These are phyloP conservation scores for Barbus barbus DNA, from an alignment of 2,113 vertebrate genomes.

Conservation along the genomic window DNA sequence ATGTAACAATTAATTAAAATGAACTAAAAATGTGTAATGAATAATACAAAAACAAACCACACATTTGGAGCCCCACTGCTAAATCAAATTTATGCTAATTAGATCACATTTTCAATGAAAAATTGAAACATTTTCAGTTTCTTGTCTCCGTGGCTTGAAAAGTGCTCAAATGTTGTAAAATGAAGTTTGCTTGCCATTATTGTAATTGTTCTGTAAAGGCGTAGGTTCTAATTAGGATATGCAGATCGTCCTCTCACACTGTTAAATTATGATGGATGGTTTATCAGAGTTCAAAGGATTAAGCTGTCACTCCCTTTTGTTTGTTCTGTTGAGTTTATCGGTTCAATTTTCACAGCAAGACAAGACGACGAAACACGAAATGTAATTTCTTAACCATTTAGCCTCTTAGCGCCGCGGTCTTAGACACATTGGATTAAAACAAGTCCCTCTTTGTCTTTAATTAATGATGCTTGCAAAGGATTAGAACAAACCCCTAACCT, in stretches of 20 bases:
- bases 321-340: constrained; percentile 46
- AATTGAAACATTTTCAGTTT: too few relatives aligned
- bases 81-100: constrained; percentile 94
- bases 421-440: background rate
- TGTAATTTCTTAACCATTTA: constrained; percentile 39
- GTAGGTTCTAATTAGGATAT: constrained; percentile 92
- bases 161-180: constrained; percentile 92
- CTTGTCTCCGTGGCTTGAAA: constrained; percentile 87
- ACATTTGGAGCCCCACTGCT: constrained; percentile 80
- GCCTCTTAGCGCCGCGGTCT: background rate
- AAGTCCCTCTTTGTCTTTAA: background rate
- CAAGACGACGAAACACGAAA: constrained; percentile 25
- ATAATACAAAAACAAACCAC: constrained; percentile 78
- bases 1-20: background rate
- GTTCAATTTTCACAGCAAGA: constrained; percentile 38
- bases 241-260: constrained; percentile 87
- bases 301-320: constrained; percentile 73
- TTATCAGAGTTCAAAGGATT: constrained; percentile 76
- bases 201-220: constrained; percentile 90
- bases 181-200: constrained; percentile 88
- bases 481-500: constrained; percentile 14
- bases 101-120: constrained; percentile 93
- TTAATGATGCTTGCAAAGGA: constrained; percentile 5
- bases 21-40: constrained; percentile 1
- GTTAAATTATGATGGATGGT: constrained; percentile 87